Evolutionary conservation across 2,113 vertebrate genomes (phyloP).

Genomic region (Crotalus horridus): DNA sequence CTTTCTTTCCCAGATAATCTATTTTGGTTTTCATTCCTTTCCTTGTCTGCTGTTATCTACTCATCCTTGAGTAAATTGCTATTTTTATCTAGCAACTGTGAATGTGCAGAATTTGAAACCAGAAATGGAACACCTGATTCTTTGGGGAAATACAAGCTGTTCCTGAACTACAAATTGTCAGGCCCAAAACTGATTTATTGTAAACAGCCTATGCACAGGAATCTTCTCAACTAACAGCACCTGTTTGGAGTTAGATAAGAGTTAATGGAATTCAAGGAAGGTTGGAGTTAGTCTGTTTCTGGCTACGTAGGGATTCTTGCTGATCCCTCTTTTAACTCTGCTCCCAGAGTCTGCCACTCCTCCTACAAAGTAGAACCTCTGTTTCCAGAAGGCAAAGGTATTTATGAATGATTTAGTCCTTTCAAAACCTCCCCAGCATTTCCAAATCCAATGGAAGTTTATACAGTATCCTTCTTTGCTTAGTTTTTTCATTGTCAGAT

Average conservation of each 20-base stretch:
- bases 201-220: too few species aligned
- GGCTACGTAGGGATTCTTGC: too few species aligned
- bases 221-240: too few species aligned
- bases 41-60: not conserved
- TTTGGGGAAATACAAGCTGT: not conserved
- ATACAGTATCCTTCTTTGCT: not conserved
- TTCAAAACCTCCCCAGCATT: not conserved
- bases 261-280: too few species aligned
- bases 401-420: not conserved
- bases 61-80: not conserved
- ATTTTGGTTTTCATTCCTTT: not conserved
- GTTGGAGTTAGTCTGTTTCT: too few species aligned
- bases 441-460: not conserved
- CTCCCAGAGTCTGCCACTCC: too few species aligned
- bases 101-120: not conserved
- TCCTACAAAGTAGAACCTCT: not conserved
- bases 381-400: not conserved
- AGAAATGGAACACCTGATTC: not conserved
- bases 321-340: too few species aligned
- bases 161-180: not conserved
- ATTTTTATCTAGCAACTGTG: not conserved
- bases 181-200: too few species aligned
- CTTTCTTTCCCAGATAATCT: not conserved
- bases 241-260: too few species aligned
- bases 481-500: not conserved